phyloP scores from a whole-genome alignment of 2,888 invertebrate species.

The Sminthurinus aureus region DNA sequence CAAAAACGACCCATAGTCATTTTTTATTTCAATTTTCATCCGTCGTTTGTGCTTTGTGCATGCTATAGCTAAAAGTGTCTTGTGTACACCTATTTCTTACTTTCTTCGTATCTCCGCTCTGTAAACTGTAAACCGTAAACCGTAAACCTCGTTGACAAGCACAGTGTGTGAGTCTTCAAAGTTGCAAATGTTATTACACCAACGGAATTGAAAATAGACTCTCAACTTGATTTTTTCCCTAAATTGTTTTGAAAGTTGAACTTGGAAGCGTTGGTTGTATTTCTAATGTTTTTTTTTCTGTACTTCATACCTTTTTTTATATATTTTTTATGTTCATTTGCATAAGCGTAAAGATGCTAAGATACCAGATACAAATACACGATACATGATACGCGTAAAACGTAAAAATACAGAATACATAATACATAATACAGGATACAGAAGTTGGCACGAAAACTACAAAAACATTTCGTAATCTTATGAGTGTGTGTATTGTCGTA shows the following conservation, averaged over 20 bases:
- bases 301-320: neutral
- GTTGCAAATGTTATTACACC: neutral
- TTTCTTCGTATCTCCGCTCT: neutral
- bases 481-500: too few relatives aligned
- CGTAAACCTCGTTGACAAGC: too few relatives aligned
- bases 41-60: neutral
- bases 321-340: too few relatives aligned
- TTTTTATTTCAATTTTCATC: too few relatives aligned
- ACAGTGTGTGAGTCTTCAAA: neutral
- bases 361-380: too few relatives aligned
- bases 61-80: neutral
- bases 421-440: too few relatives aligned
- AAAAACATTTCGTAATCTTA: too few relatives aligned
- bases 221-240: neutral
- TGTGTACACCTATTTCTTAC: neutral
- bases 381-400: too few relatives aligned
- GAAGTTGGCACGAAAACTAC: constrained; percentile 2
- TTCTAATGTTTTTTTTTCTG: neutral
- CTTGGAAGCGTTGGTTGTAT: neutral
- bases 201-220: neutral
- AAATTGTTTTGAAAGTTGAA: neutral
- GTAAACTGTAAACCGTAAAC: too few relatives aligned
- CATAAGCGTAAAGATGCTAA: too few relatives aligned
- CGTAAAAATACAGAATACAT: too few relatives aligned
- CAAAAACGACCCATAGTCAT: too few relatives aligned